These are phyloP conservation scores for Sebastes paucispinis DNA, from an alignment of 2,797 vertebrate species.

Conservation along the genomic window DNA sequence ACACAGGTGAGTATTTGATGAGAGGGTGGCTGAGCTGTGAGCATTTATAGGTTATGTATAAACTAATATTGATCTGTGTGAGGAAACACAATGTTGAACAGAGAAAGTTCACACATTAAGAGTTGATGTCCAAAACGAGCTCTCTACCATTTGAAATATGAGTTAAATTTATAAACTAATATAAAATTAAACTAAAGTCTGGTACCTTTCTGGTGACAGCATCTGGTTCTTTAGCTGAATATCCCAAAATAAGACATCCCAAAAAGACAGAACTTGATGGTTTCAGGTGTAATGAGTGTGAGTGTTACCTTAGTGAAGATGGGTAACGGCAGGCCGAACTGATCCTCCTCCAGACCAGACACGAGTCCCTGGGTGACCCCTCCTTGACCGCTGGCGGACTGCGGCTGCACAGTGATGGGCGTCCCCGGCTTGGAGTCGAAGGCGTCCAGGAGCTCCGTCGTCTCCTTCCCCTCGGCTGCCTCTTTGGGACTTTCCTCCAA, in stretches of 20 bases:
- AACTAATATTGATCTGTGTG: neutral
- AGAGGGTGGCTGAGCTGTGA: neutral
- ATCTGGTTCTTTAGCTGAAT: neutral
- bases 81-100: neutral
- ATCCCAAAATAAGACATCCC: too few relatives aligned
- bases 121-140: neutral
- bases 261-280: too few relatives aligned
- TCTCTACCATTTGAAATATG: neutral
- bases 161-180: neutral
- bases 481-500: constrained; percentile 83
- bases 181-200: neutral
- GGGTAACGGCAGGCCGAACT: constrained; percentile 91
- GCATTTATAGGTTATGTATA: neutral
- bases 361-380: constrained; percentile 85
- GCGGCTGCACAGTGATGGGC: constrained; percentile 94
- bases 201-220: neutral
- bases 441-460: constrained; percentile 60
- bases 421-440: constrained; percentile 76
- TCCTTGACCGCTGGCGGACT: constrained; percentile 84
- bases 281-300: neutral
- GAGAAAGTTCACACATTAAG: neutral
- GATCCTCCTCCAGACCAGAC: constrained; percentile 95
- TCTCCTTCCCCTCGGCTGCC: neutral
- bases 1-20: neutral
- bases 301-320: constrained; percentile 92